A percentile compares a stretch with the other conserved stretches of the same genome.
Conservation (phyloP, 2,888 invertebrate species). For the Junonia oenone region DNA sequence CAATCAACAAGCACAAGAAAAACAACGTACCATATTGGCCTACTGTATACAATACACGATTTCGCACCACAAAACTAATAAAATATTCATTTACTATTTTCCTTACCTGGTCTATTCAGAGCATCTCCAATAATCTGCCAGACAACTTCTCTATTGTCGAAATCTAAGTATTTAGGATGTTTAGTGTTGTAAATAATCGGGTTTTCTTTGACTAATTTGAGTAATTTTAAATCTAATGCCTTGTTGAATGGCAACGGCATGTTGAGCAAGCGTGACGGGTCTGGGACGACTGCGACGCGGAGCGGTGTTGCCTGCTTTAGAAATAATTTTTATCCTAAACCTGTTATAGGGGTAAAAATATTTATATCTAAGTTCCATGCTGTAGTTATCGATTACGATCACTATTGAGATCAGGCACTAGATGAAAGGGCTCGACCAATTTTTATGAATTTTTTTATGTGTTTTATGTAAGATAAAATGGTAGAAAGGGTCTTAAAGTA, state of each 20-base stretch:
- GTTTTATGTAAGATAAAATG: no score
- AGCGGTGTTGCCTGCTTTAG: conserved; percentile 8
- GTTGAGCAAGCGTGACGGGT: conserved; percentile 28
- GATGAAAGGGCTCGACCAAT: no score
- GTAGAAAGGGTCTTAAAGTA: no score
- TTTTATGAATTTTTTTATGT: no score
- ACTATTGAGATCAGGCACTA: no score
- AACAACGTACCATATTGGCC: no score
- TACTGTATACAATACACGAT: no score
- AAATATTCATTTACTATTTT: conserved; percentile 22
- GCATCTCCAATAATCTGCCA: conserved; percentile 68
- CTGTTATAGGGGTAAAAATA: neutral
- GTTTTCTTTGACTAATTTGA: conserved; percentile 54
- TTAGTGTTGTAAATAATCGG: conserved; percentile 52
- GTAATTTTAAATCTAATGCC: conserved; percentile 49
- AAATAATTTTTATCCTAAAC: neutral
- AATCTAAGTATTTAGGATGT: conserved; percentile 55
- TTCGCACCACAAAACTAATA: neutral
- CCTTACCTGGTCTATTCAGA: conserved; percentile 57
- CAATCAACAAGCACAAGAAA: no score
- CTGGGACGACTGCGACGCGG: conserved; percentile 29
- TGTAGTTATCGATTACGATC: neutral
- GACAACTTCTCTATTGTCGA: conserved; percentile 54
- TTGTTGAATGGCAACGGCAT: conserved; percentile 63
- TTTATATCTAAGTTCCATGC: neutral